phyloP scores from a whole-genome alignment of 1,140 invertebrate genomes.

The Tribolium castaneum region DNA sequence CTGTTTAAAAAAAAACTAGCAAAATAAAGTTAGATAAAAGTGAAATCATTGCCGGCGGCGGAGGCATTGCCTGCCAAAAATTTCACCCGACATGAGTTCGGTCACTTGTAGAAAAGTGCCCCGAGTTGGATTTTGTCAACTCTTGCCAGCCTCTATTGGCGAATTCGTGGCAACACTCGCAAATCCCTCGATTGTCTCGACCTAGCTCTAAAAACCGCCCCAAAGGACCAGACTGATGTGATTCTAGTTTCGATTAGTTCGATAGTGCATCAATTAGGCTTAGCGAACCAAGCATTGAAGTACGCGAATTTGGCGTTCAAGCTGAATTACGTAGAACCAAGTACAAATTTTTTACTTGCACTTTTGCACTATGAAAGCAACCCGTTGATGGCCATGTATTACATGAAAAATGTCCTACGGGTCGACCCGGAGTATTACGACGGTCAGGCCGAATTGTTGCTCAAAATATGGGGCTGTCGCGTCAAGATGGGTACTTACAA shows the following conservation, averaged over 20 bases:
- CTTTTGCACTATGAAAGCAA: conserved; percentile 76
- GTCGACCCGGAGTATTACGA: conserved; percentile 70
- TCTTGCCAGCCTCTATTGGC: conserved; percentile 77
- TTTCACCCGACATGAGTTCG: neutral
- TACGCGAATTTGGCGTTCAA: conserved; percentile 70
- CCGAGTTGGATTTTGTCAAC: conserved; percentile 75
- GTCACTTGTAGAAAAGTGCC: conserved; percentile 69
- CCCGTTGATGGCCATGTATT: conserved; percentile 74
- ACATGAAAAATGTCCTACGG: conserved; percentile 74
- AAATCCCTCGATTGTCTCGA: conserved; percentile 75
- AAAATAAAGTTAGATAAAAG: too few relatives aligned
- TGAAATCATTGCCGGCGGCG: too few relatives aligned
- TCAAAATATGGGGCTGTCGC: conserved; percentile 72
- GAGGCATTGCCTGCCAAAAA: neutral
- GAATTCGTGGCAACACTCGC: conserved; percentile 70
- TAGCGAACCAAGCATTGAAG: conserved; percentile 71
- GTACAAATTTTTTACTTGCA: conserved; percentile 77
- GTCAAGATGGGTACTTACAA: conserved; percentile 58
- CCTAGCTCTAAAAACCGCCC: conserved; percentile 67
- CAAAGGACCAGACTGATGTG: conserved; percentile 68
- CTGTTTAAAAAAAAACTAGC: too few relatives aligned
- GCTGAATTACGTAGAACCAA: conserved; percentile 74
- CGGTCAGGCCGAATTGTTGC: conserved; percentile 66
- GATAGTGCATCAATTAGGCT: conserved; percentile 72
- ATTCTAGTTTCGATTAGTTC: conserved; percentile 73